A percentile compares a stretch with the other conserved stretches of the same genome.
phyloP scores from a whole-genome alignment of 2,797 vertebrate genomes.

The Liasis olivaceus region DNA sequence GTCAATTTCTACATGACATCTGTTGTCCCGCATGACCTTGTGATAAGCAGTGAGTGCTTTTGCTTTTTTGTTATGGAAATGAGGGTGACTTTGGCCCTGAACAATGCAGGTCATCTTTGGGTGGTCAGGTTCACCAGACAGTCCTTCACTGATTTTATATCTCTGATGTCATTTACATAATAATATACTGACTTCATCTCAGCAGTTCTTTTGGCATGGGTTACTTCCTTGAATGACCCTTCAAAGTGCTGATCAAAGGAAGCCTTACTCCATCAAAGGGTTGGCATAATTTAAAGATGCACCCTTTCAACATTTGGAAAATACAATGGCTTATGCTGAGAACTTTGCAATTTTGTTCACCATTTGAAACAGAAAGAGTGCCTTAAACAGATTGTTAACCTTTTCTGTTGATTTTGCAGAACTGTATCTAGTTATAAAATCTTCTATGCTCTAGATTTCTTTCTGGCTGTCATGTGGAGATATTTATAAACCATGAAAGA shows the following conservation, averaged over 20 bases:
- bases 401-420: background rate
- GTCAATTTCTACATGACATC: background rate
- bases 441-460: background rate
- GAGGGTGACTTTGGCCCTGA: background rate
- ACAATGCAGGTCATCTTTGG: background rate
- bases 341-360: background rate
- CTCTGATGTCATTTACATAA: background rate
- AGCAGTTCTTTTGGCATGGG: background rate
- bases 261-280: background rate
- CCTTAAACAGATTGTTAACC: background rate
- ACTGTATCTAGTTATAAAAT: background rate
- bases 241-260: background rate
- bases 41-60: background rate
- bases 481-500: background rate
- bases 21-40: background rate
- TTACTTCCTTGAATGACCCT: background rate
- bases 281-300: background rate
- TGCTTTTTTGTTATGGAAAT: constrained; percentile 8
- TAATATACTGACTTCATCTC: background rate
- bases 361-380: background rate
- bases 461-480: background rate
- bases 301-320: background rate
- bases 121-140: background rate
- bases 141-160: background rate
- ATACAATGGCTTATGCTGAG: background rate